Evolutionary conservation across 2,888 invertebrate species (phyloP).

Genomic region (Odontothrips loti): DNA sequence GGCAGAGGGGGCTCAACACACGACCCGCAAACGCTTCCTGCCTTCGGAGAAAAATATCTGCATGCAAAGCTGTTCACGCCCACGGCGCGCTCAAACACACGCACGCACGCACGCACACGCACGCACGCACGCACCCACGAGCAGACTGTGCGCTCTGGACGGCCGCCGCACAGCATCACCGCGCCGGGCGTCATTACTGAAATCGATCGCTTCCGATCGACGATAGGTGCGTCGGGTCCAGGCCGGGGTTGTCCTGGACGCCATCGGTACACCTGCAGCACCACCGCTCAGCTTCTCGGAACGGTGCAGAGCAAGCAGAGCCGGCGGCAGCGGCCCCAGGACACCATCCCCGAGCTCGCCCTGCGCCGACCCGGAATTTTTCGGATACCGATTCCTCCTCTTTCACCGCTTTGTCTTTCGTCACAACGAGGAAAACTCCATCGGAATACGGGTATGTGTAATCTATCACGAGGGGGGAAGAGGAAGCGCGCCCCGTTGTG

Average conservation of each 20-base stretch:
- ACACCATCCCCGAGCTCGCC: too few relatives aligned
- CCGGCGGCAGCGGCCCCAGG: too few relatives aligned
- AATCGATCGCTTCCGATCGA: constrained; percentile 19
- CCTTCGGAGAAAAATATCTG: constrained; percentile 5
- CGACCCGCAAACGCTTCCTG: not conserved
- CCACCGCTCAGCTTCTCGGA: not conserved
- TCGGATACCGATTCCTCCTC: too few relatives aligned
- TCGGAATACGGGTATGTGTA: too few relatives aligned
- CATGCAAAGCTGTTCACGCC: not conserved
- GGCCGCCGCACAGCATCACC: not conserved
- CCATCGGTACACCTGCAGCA: not conserved
- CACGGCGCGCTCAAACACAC: not conserved
- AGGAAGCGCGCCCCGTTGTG: too few relatives aligned
- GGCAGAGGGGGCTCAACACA: not conserved
- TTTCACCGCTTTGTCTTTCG: too few relatives aligned
- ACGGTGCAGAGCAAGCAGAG: too few relatives aligned
- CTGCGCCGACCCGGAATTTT: too few relatives aligned
- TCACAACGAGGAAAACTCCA: too few relatives aligned
- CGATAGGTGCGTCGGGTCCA: not conserved
- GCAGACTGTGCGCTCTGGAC: not conserved
- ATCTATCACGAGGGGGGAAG: too few relatives aligned
- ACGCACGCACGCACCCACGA: not conserved
- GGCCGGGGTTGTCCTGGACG: not conserved
- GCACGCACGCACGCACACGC: not conserved
- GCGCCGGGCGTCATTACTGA: constrained; percentile 13